Evolutionary conservation across 2,888 invertebrate species (phyloP).

Genomic region (Heterodera filipjevi): DNA sequence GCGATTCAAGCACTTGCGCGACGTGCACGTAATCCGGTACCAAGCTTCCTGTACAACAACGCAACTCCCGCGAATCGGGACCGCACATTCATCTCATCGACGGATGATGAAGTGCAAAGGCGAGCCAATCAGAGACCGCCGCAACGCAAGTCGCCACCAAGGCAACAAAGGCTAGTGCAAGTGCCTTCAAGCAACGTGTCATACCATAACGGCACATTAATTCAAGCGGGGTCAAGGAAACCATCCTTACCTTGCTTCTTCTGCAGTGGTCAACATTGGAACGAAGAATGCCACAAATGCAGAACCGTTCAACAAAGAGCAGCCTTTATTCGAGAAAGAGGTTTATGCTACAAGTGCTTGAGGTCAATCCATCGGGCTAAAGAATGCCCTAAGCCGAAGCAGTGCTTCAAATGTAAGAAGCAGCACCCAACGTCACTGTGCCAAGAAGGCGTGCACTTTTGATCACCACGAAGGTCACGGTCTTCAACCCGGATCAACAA

Average conservation of each 20-base stretch:
- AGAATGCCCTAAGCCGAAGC: background rate
- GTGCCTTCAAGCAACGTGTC: background rate
- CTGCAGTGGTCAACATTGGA: background rate
- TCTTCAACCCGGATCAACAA: background rate
- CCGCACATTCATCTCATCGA: background rate
- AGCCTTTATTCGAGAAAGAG: background rate
- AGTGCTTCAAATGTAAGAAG: background rate
- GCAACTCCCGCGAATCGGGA: background rate
- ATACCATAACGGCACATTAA: background rate
- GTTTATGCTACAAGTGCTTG: background rate
- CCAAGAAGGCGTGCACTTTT: background rate
- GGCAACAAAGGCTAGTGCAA: background rate
- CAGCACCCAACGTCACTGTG: background rate
- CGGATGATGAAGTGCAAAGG: background rate
- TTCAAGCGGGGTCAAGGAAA: background rate
- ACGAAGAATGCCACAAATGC: background rate
- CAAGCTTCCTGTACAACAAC: background rate
- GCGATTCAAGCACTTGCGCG: too few species aligned
- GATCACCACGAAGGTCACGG: background rate
- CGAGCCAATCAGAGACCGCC: background rate
- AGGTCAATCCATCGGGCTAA: background rate
- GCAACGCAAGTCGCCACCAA: background rate
- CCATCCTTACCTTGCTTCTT: background rate
- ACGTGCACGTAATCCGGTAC: background rate
- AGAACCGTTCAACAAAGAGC: background rate